phyloP scores from a whole-genome alignment of 1,140 invertebrate genomes.

The Lethocerus indicus region DNA sequence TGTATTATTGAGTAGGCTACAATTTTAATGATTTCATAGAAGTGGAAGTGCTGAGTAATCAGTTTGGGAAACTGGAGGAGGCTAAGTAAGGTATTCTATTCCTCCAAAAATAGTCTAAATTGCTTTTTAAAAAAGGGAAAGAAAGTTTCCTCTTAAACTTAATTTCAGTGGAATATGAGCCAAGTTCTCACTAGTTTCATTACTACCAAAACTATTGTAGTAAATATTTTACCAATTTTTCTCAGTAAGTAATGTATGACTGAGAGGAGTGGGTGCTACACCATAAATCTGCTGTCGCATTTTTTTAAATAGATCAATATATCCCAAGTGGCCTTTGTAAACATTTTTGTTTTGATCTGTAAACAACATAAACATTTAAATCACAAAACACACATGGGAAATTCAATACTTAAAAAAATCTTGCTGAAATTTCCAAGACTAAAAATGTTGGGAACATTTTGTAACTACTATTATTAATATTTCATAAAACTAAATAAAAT shows the following conservation, averaged over 20 bases:
- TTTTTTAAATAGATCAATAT: slow-evolving; percentile 41
- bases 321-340: slow-evolving; percentile 46
- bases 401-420: not conserved
- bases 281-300: slow-evolving; percentile 50
- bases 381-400: not conserved
- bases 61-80: no score
- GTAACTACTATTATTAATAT: not conserved
- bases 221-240: slow-evolving; percentile 39
- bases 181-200: slow-evolving; percentile 12
- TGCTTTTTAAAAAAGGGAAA: no score
- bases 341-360: slow-evolving; percentile 16
- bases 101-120: no score
- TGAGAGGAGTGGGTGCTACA: slow-evolving; percentile 42
- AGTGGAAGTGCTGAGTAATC: no score
- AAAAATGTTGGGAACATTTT: not conserved
- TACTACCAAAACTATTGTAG: slow-evolving; percentile 6
- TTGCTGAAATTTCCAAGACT: not conserved
- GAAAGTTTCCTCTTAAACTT: no score
- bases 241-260: slow-evolving; percentile 43
- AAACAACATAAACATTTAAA: slow-evolving; percentile 20
- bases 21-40: no score
- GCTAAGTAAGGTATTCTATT: no score
- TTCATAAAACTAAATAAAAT: not conserved
- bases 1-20: no score
- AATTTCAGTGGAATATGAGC: no score